These are phyloP conservation scores for Criorhina ranunculi DNA, from an alignment of 2,888 invertebrate species.

Conservation along the genomic window DNA sequence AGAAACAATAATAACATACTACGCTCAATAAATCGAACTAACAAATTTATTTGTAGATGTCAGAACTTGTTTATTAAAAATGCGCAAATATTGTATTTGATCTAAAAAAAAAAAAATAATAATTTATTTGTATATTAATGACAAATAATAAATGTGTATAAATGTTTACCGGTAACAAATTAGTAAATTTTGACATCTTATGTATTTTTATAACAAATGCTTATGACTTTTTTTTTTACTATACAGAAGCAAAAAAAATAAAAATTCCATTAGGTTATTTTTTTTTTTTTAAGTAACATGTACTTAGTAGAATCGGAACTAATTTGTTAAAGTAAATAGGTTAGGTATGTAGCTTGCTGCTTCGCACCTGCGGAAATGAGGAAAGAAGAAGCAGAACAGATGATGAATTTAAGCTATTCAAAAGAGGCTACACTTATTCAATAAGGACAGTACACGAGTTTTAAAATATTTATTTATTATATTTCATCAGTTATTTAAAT, in stretches of 20 bases:
- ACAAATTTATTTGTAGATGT: slow-evolving; percentile 49
- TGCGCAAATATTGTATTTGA: slow-evolving; percentile 79
- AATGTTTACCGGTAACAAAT: slow-evolving; percentile 30
- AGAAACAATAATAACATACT: slow-evolving; percentile 28
- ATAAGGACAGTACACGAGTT: slow-evolving; percentile 12
- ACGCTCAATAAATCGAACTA: slow-evolving; percentile 57
- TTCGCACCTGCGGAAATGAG: not conserved
- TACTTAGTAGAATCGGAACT: slow-evolving; percentile 55
- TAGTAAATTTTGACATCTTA: slow-evolving; percentile 43
- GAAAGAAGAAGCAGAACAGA: not conserved
- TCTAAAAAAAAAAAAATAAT: slow-evolving; percentile 52
- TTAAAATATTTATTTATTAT: slow-evolving; percentile 13
- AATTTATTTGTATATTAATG: slow-evolving; percentile 7
- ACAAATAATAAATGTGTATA: slow-evolving; percentile 55
- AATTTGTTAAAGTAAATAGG: slow-evolving; percentile 12
- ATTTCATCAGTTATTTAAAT: too few relatives aligned
- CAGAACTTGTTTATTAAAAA: slow-evolving; percentile 31
- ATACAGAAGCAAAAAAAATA: not conserved
- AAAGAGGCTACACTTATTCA: slow-evolving; percentile 54
- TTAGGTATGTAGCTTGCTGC: slow-evolving; percentile 10
- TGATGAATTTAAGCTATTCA: slow-evolving; percentile 11
- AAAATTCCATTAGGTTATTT: slow-evolving; percentile 42
- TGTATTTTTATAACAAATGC: slow-evolving; percentile 52
- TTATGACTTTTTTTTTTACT: slow-evolving; percentile 41
- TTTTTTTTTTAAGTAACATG: slow-evolving; percentile 47